Base-by-base conservation (phyloP, 2,113 vertebrate species). In the Notarius quadriscutis region DNA sequence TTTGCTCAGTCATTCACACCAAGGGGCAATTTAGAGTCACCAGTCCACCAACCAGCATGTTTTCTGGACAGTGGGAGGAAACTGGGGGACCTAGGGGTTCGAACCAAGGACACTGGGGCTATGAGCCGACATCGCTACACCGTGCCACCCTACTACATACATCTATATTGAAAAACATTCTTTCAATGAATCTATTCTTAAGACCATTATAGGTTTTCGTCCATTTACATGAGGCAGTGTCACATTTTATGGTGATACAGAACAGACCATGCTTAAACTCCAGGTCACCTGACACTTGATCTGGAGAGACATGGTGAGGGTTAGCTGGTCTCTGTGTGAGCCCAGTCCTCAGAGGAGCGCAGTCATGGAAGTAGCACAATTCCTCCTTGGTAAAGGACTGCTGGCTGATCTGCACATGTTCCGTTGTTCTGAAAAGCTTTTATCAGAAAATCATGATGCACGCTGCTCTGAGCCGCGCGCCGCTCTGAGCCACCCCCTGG, bases 151-250 rank as follows among this genome's bases (percentile, higher is more conserved):
- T 30, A 8, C 51, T 27, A 25, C 50, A 22, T 41, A 67, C n/a
- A 27, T 81, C 62, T 41, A 48, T 91, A 92, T 91, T 94, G 85
- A 81, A 91, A 90, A 92, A 89, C 71, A 83, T 88, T 89, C 87
- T 91, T 88, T 91, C 94, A 94, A 95, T 94, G 93, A 94, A 94
- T 92, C 91, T 89, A 86, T 91, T 91, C 91, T 94, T 91, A 93
- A 91, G 84, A 86, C 88, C 88, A 92, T 93, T 92, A 89, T 91
- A 89, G 90, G 86, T 92, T 92, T 93, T 91, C 89, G 87, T 87
- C 92, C 91, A 90, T 94, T 94, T 89, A 75, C 86, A 83, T 94
- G 92, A 94, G 87, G 89, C 94, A 92, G 90, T 79, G 86, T 90
- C 92, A 87, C 75, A 10, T 57, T 93, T 95, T 60, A 71, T 88